phyloP scores from a whole-genome alignment of 2,888 invertebrate species.

The Nephrotoma appendiculata region DNA sequence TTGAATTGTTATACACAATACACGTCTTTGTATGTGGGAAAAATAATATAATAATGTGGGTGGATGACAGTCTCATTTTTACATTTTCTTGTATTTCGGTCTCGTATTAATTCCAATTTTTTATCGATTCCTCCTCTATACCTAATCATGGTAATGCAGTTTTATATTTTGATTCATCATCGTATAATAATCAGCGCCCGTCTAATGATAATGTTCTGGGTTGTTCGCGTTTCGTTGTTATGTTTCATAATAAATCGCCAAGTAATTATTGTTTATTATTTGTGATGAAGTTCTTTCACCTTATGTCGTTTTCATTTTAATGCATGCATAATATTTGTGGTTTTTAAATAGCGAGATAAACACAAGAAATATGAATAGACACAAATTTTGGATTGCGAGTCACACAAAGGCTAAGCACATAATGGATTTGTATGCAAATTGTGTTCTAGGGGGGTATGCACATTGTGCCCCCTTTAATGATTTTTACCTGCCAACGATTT shows the following conservation, averaged over 20 bases:
- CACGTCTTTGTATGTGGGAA: neutral
- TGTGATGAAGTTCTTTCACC: slow-evolving; percentile 2
- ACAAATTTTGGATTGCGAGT: neutral
- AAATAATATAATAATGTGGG: neutral
- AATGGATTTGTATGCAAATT: neutral
- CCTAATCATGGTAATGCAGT: neutral
- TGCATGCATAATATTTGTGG: neutral
- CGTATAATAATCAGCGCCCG: neutral
- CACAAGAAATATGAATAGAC: neutral
- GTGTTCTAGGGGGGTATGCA: neutral
- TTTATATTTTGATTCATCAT: neutral
- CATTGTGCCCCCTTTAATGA: no score
- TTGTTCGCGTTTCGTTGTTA: neutral
- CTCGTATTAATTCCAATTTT: neutral
- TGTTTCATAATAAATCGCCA: neutral
- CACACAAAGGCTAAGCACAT: neutral
- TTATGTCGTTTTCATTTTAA: neutral
- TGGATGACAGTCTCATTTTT: neutral
- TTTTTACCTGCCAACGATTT: no score
- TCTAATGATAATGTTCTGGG: neutral
- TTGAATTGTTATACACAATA: neutral
- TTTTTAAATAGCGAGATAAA: neutral
- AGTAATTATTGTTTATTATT: neutral
- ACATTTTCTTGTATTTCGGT: neutral
- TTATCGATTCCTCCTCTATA: neutral